Evolutionary conservation across 2,113 vertebrate species (phyloP), one percentile per base, ranked within the genome.

Genomic region (Pseudopodoces humilis): DNA sequence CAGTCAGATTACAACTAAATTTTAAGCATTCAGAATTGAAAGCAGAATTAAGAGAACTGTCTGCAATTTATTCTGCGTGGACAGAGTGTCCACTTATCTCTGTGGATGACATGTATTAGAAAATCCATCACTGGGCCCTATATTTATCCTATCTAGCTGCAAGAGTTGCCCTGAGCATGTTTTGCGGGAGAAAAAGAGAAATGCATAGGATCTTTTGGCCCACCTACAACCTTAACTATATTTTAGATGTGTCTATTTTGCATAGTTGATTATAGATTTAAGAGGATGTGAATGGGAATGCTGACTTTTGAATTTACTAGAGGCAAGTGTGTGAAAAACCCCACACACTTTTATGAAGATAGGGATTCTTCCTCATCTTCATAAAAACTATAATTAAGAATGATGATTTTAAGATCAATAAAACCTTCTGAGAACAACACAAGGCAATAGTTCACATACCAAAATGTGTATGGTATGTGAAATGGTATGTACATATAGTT

Each of bases 141-240:
- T 27, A 33, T 53, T 72, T 63, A 23, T 64, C 27, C 49, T 35
- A 13, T 30, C 44, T 44, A 30, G 2, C 20, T 44, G 4, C 16
- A 41, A 44, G 15, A 41, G 8, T 30, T 53, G 16, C 13, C 21
- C 15, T 44, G 20, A 77, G 6, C 5, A 23, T 21, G 33, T 69
- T 78, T 13, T 49, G 14, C 50, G 31, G 53, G 24, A 68, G 58
- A 79, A 71, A 76, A 31, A 28, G 3, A 44, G 27, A 67, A 84
- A 39, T 30, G 10, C 5, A 15, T 11, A 31, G 13, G 27, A 37
- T 49, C 1, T 4, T 47, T 67, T 1, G 15, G 20, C 7, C 31
- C 47, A 49, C 21, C 13, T 43, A 31, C 2, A 39, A 11, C 16
- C 13, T 35, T 43, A 49, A 59, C 3, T 0, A 0, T 59, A 27